phyloP scores from a whole-genome alignment of 2,797 vertebrate genomes.

The Sebastes glaucus region DNA sequence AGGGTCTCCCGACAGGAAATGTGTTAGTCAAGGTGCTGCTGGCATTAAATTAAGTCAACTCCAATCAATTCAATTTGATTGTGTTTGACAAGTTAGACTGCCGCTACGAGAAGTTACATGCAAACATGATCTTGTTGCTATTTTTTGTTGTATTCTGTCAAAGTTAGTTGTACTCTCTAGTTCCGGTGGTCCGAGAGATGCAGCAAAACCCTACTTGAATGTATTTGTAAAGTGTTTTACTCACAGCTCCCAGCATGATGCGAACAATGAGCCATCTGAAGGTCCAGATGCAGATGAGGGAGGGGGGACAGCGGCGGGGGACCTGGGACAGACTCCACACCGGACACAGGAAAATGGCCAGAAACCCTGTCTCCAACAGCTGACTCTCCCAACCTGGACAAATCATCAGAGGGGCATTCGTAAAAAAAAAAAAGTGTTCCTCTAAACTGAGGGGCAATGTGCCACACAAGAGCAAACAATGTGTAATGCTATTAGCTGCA shows the following conservation, averaged over 20 bases:
- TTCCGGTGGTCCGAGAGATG: not conserved
- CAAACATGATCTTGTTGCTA: not conserved
- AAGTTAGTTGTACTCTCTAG: not conserved
- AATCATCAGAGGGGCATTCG: not conserved
- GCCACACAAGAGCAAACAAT: not conserved
- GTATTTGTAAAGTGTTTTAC: conserved; percentile 60
- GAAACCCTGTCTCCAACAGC: conserved; percentile 94
- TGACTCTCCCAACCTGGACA: conserved; percentile 95
- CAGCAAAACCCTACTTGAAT: not conserved
- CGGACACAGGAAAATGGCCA: conserved; percentile 93
- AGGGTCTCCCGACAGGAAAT: not conserved
- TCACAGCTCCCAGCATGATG: conserved; percentile 97
- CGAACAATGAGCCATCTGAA: conserved; percentile 98
- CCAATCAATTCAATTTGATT: not conserved
- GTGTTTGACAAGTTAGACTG: conserved; percentile 20
- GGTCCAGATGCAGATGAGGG: conserved; percentile 88
- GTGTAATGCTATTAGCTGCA: not conserved
- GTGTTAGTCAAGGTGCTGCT: conserved; percentile 7
- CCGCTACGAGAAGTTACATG: not conserved
- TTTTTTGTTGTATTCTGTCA: not conserved
- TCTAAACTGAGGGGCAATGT: not conserved
- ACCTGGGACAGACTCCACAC: conserved; percentile 87
- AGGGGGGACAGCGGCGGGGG: conserved; percentile 83
- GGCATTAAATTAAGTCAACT: not conserved
- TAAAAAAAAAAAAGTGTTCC: not conserved